Percentiles rank a stretch among this genome's conserved stretches.
Evolutionary conservation across 2,797 vertebrate genomes (phyloP).

Genomic region (Acipenser ruthenus): DNA sequence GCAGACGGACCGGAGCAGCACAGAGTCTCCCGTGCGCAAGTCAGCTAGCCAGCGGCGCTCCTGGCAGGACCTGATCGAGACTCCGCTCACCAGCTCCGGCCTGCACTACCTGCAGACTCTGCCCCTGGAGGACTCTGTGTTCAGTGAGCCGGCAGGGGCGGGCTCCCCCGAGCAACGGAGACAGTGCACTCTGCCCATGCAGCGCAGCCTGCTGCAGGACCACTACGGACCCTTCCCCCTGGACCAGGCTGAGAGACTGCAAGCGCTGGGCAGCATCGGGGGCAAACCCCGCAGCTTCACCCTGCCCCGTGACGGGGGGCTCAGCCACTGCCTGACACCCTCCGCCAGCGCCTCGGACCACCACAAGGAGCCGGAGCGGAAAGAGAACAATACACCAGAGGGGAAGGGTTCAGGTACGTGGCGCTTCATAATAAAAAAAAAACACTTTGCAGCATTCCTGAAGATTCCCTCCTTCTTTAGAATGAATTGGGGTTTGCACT

Average conservation of each 20-base stretch:
- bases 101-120: slow-evolving; percentile 95
- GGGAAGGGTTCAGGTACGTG: slow-evolving; percentile 28
- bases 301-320: slow-evolving; percentile 86
- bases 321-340: slow-evolving; percentile 77
- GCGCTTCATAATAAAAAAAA: slow-evolving; percentile 3
- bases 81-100: slow-evolving; percentile 87
- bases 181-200: slow-evolving; percentile 87
- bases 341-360: slow-evolving; percentile 65
- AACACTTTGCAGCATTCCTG: slow-evolving; percentile 21
- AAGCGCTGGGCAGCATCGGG: slow-evolving; percentile 51
- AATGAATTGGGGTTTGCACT: slow-evolving; percentile 45
- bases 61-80: slow-evolving; percentile 98
- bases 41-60: slow-evolving; percentile 90
- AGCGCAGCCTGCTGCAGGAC: slow-evolving; percentile 82
- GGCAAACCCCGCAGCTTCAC: slow-evolving; percentile 94
- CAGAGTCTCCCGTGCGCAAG: slow-evolving; percentile 81
- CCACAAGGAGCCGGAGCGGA: slow-evolving; percentile 55
- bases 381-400: slow-evolving; percentile 60
- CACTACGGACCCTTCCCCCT: slow-evolving; percentile 77
- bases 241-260: slow-evolving; percentile 66
- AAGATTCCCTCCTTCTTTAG: slow-evolving; percentile 17
- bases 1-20: slow-evolving; percentile 70
- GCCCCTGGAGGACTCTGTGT: slow-evolving; percentile 91
- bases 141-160: slow-evolving; percentile 67
- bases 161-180: slow-evolving; percentile 81